Evolutionary conservation across 2,888 invertebrate species (phyloP).

Genomic region (Oligia strigilis): DNA sequence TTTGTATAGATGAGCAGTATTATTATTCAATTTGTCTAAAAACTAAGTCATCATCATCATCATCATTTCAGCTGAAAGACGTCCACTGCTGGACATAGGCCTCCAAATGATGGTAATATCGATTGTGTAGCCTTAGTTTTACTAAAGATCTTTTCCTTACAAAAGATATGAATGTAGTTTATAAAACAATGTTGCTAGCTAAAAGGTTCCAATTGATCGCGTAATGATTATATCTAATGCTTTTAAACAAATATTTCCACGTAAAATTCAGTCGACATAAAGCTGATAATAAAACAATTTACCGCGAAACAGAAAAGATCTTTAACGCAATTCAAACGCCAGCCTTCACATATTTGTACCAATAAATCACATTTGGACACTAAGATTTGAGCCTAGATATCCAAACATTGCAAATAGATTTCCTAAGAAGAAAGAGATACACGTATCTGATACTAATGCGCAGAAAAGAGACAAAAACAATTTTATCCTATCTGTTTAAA

Average conservation of each 20-base stretch:
- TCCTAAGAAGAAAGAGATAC: conserved; percentile 55
- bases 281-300: conserved; percentile 56
- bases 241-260: conserved; percentile 40
- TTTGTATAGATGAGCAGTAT: neutral
- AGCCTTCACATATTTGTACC: conserved; percentile 61
- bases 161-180: neutral
- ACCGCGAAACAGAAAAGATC: conserved; percentile 50
- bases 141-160: neutral
- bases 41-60: neutral
- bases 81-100: no score
- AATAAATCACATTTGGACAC: conserved; percentile 65
- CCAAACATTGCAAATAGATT: conserved; percentile 60
- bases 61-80: no score
- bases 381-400: conserved; percentile 59
- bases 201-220: conserved; percentile 22
- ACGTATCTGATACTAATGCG: conserved; percentile 30
- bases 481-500: conserved; percentile 63
- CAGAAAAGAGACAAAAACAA: conserved; percentile 60
- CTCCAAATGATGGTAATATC: neutral
- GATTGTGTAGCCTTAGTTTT: neutral
- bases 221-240: conserved; percentile 26
- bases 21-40: neutral
- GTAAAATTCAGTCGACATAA: conserved; percentile 42
- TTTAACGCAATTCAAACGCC: conserved; percentile 55
- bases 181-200: conserved; percentile 6